Percentiles rank a stretch among this genome's conserved stretches.
These are phyloP conservation scores for Cryptophagus acutangulus DNA, from an alignment of 2,888 invertebrate species.

Conservation along the genomic window DNA sequence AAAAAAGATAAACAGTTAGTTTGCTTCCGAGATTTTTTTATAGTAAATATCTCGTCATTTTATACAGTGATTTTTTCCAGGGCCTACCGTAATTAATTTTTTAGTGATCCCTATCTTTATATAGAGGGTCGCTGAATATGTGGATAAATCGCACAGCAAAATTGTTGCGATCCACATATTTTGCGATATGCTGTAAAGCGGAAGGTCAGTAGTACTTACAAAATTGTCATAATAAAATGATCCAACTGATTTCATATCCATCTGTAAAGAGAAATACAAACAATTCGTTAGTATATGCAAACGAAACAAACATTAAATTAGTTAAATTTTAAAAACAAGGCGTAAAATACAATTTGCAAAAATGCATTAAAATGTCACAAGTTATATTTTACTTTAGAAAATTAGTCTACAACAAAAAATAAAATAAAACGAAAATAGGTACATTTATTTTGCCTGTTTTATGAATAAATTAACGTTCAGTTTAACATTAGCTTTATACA, in stretches of 20 bases:
- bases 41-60: too few species aligned
- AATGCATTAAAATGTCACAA: background rate
- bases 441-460: conserved; percentile 18
- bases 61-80: too few species aligned
- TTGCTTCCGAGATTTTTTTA: too few species aligned
- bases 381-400: conserved; percentile 1
- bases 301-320: background rate
- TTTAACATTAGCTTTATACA: too few species aligned
- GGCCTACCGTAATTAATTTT: too few species aligned
- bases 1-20: too few species aligned
- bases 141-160: too few species aligned
- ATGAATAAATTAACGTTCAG: too few species aligned
- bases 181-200: too few species aligned
- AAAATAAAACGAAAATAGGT: conserved; percentile 14
- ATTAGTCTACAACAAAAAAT: conserved; percentile 20
- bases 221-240: conserved; percentile 95
- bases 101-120: too few species aligned
- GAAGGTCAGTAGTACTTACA: conserved; percentile 63
- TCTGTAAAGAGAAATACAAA: conserved; percentile 61
- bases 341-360: background rate
- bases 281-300: conserved; percentile 16
- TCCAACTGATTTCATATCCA: conserved; percentile 94
- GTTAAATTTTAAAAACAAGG: background rate
- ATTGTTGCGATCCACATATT: too few species aligned
- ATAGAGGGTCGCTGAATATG: too few species aligned